A percentile compares a stretch with the other conserved stretches of the same genome.
Conservation (phyloP, 2,888 invertebrate genomes). For the Euzophera pinguis region DNA sequence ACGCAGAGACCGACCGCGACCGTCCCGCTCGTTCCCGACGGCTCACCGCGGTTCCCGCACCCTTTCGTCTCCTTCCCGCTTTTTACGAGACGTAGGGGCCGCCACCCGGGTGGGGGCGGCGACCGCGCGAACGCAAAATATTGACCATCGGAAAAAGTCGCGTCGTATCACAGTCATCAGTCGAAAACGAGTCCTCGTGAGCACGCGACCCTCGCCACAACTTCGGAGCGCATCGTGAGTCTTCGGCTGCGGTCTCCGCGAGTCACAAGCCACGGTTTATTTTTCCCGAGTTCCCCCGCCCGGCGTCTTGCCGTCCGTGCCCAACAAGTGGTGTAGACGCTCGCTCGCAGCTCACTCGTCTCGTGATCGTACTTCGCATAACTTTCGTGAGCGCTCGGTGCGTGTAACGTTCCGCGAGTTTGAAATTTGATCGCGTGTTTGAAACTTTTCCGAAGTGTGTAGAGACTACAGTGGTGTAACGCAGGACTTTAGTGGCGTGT, state of each 20-base stretch:
- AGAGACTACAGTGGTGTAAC: conserved; percentile 57
- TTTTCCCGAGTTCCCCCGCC: conserved; percentile 70
- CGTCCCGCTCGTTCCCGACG: conserved; percentile 74
- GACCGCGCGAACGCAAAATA: conserved; percentile 80
- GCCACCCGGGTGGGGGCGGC: conserved; percentile 75
- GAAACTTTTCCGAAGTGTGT: conserved; percentile 61
- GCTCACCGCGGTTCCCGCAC: conserved; percentile 63
- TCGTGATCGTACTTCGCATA: conserved; percentile 70
- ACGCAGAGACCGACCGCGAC: conserved; percentile 75
- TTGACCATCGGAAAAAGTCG: conserved; percentile 81
- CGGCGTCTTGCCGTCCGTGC: conserved; percentile 66
- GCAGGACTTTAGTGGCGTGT: conserved; percentile 66
- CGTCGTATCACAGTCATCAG: conserved; percentile 81
- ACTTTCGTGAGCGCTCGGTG: conserved; percentile 64
- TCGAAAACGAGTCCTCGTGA: conserved; percentile 76
- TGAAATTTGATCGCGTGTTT: conserved; percentile 50
- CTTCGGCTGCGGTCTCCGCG: conserved; percentile 73
- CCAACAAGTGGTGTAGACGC: conserved; percentile 73
- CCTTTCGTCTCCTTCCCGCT: conserved; percentile 80
- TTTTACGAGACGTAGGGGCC: conserved; percentile 80
- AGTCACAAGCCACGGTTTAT: conserved; percentile 56
- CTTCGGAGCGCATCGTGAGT: conserved; percentile 73
- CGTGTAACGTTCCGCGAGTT: conserved; percentile 50
- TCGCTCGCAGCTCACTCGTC: conserved; percentile 59
- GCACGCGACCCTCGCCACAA: conserved; percentile 67